Base-by-base conservation (phyloP, 1,140 invertebrate genomes). In the Calephelis nemesis region DNA sequence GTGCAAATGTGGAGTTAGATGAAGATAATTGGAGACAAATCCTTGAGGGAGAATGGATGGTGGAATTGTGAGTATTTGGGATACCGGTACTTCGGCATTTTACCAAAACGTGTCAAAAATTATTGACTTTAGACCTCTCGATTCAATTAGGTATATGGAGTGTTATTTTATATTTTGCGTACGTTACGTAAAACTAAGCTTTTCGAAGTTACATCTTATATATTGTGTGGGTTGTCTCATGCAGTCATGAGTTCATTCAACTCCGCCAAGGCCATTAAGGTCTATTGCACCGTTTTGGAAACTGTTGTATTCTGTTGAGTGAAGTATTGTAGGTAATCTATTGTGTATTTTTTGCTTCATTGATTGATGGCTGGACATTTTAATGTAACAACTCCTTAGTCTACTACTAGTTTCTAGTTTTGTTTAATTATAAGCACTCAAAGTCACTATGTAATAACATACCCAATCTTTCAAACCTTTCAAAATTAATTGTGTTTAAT, bases 1-100 rank as follows among this genome's bases (percentile, higher is more conserved):
- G 84, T 84, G 85, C 84, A 69, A 86, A 85, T 72, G 67, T 79
- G 60, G 88, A 89, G 50, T 78, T 91, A 77, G 72, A 91, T 79
- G 88, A 91, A 79, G 85, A 88, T 30, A 91, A 87, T 70, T 91
- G 88, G 88, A 83, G 72, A 65, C 77, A 88, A 62, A 88, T 91
- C 63, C 82, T 91, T 40, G 82, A 91, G 42, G 88, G 88, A 58
- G 88, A 91, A 83, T 91, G 88, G 88, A 85, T 91, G 88, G 85
- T 91, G 40, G 85, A 91, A 85, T 91, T 91, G 88, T 91, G 73
- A 91, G 88, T 91, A 79, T 66, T 76, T 72, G 77, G 67, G 66
- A n/a, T 50, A 74, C 77, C 81, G 80, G 84, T 82, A 82, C 79
- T 74, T 47, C 79, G 68, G 62, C 71, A 71, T 65, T 73, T 67